Evolutionary conservation across 2,797 vertebrate genomes (phyloP).

Genomic region (Pantherophis vulpinus): DNA sequence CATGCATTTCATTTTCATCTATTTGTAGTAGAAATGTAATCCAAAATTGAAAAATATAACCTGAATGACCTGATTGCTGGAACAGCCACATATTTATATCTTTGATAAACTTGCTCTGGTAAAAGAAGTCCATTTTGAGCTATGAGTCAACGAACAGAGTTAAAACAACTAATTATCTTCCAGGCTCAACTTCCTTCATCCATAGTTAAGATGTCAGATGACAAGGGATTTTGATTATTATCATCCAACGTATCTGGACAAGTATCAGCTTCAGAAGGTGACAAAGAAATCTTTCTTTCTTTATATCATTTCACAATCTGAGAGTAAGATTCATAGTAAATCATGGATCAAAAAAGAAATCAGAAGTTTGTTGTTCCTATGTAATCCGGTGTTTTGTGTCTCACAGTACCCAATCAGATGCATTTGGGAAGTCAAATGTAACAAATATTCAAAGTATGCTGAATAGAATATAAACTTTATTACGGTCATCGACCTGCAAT

Average conservation of each 20-base stretch:
- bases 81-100: background rate
- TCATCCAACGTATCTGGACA: background rate
- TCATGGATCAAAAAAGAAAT: background rate
- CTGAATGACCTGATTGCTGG: background rate
- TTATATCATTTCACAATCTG: background rate
- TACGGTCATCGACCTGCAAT: too few relatives aligned
- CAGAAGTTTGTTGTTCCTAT: background rate
- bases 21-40: background rate
- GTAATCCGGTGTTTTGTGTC: background rate
- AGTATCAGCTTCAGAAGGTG: background rate
- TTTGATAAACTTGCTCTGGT: background rate
- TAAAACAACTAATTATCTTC: background rate
- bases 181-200: background rate
- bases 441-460: background rate
- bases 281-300: background rate
- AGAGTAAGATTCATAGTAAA: background rate
- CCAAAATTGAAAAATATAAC: background rate
- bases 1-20: background rate
- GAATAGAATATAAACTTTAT: too few relatives aligned
- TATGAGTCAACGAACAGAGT: background rate
- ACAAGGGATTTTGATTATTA: background rate
- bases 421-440: background rate
- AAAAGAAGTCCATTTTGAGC: too few relatives aligned
- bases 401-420: background rate
- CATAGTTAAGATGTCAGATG: background rate